These are phyloP conservation scores for Procavia capensis DNA, from an alignment of 2,113 vertebrate species.

Conservation along the genomic window DNA sequence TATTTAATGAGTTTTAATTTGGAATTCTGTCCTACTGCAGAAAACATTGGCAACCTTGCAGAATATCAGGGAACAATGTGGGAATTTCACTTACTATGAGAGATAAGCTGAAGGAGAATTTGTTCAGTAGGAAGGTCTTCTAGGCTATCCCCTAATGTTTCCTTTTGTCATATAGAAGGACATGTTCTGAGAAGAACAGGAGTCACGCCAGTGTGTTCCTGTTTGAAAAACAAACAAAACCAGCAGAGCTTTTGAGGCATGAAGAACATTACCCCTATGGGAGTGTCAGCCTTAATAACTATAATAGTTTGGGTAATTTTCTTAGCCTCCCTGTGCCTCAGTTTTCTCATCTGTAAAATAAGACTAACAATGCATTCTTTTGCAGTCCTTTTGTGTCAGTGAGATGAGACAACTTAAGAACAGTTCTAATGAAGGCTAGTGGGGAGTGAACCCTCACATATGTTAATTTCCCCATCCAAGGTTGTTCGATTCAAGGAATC, in stretches of 20 bases:
- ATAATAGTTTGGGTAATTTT: neutral
- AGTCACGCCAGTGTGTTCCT: neutral
- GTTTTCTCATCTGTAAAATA: constrained; percentile 6
- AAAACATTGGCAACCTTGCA: constrained; percentile 4
- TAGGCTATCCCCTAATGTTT: neutral
- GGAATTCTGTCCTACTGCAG: neutral
- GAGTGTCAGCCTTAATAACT: neutral
- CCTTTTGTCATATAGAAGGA: neutral
- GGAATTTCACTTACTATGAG: constrained; percentile 48
- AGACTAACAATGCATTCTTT: neutral
- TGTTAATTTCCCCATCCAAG: too few relatives aligned
- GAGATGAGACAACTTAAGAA: neutral
- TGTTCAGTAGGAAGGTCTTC: neutral
- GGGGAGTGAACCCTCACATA: neutral
- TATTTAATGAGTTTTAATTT: constrained; percentile 17
- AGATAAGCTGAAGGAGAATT: neutral
- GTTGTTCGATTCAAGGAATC: neutral
- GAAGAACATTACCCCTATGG: neutral
- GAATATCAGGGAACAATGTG: neutral
- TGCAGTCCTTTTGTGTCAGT: neutral
- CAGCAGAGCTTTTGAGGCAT: neutral
- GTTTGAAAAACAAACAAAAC: neutral
- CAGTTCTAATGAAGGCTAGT: neutral
- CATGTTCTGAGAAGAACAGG: constrained; percentile 18
- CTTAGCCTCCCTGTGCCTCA: neutral